A percentile compares a stretch with the other conserved stretches of the same genome.
Conservation (phyloP, 2,888 invertebrate species). For the Theretra japonica region DNA sequence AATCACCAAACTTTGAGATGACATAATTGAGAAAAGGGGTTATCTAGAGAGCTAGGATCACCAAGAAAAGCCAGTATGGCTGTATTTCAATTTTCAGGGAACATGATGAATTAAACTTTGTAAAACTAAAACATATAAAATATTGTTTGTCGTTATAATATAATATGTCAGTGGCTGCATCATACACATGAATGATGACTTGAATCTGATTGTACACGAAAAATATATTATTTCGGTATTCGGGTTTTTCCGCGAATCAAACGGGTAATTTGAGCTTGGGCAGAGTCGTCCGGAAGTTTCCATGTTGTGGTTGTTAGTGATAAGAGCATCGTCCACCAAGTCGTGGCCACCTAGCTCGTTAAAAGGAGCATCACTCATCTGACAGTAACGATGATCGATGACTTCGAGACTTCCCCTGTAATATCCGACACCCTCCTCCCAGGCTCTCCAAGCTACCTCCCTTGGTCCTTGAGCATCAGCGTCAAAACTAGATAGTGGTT, state of each 20-base stretch:
- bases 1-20: too few relatives aligned
- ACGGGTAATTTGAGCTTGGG: neutral
- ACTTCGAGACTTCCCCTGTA: conserved; percentile 71
- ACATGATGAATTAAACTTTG: too few relatives aligned
- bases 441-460: conserved; percentile 43
- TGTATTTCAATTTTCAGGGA: too few relatives aligned
- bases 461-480: conserved; percentile 36
- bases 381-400: conserved; percentile 79
- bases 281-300: conserved; percentile 6
- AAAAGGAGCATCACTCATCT: conserved; percentile 69
- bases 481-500: conserved; percentile 37
- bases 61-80: too few relatives aligned
- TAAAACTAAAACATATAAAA: too few relatives aligned
- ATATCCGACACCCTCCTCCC: conserved; percentile 64
- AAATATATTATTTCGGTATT: neutral
- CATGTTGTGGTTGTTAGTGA: conserved; percentile 26
- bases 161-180: neutral
- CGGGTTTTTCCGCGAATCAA: neutral
- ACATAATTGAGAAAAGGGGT: too few relatives aligned
- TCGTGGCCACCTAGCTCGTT: conserved; percentile 64
- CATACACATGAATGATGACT: neutral
- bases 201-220: neutral
- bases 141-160: too few relatives aligned
- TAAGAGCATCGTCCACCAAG: conserved; percentile 42
- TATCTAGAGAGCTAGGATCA: too few relatives aligned